Conservation (phyloP, 2,888 invertebrate genomes). For the Eilema caniola region DNA sequence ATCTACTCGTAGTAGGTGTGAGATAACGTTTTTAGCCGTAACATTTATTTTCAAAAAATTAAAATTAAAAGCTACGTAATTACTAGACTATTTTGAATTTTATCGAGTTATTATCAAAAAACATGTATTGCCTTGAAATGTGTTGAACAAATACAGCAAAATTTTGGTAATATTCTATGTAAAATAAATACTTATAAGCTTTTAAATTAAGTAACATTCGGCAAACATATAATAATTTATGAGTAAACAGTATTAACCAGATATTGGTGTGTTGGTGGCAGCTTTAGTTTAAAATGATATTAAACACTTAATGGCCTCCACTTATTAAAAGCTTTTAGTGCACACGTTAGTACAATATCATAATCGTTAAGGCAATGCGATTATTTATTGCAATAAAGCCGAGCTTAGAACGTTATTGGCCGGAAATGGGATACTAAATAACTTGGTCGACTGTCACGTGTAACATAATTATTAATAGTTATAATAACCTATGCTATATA, state of each 20-base stretch:
- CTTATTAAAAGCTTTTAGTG: neutral
- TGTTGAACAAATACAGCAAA: neutral
- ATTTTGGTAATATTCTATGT: neutral
- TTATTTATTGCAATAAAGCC: conserved; percentile 6
- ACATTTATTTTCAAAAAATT: neutral
- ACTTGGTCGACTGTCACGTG: neutral
- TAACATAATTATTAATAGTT: conserved; percentile 3
- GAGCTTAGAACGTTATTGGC: conserved; percentile 11
- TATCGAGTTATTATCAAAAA: neutral
- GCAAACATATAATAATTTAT: neutral
- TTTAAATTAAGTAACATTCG: neutral
- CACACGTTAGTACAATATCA: neutral
- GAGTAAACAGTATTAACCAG: neutral
- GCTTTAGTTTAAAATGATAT: too few species aligned
- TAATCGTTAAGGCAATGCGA: neutral
- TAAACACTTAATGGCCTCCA: neutral
- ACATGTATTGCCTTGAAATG: neutral
- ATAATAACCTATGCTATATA: neutral
- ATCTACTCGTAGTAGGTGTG: neutral
- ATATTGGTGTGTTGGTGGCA: too few species aligned
- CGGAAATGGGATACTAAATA: conserved; percentile 13
- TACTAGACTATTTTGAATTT: neutral
- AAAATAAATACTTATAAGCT: neutral
- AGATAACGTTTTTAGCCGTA: neutral
- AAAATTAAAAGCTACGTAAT: neutral